These are phyloP conservation scores for Matsumurasca onukii DNA, from an alignment of 1,140 invertebrate species.

Conservation along the genomic window DNA sequence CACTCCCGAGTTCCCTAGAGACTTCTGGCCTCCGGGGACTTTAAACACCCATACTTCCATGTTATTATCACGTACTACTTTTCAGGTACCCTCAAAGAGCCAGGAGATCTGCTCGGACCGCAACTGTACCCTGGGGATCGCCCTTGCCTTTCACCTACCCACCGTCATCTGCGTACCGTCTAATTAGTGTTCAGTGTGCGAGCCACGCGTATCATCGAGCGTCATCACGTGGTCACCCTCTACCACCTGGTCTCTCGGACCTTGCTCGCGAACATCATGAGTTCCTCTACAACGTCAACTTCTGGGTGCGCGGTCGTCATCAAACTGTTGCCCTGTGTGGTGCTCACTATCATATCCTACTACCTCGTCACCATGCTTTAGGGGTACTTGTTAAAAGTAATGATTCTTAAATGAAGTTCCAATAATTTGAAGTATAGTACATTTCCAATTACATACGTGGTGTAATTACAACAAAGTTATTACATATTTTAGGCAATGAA, in stretches of 20 bases:
- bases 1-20: no score
- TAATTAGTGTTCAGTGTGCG: constrained; percentile 68
- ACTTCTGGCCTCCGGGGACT: no score
- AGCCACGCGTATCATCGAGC: constrained; percentile 47
- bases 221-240: constrained; percentile 53
- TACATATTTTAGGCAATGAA: no score
- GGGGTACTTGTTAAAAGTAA: no score
- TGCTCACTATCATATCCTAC: constrained; percentile 77
- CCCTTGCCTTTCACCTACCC: constrained; percentile 69
- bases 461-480: no score
- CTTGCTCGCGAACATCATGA: constrained; percentile 58
- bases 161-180: constrained; percentile 77
- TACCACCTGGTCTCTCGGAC: constrained; percentile 64
- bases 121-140: constrained; percentile 71
- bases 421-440: no score
- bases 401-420: no score
- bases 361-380: constrained; percentile 31
- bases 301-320: constrained; percentile 83
- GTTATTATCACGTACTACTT: neutral
- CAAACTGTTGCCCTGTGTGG: constrained; percentile 80
- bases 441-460: no score
- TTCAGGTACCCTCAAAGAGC: constrained; percentile 62
- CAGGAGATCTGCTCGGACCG: constrained; percentile 63
- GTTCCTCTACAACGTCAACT: constrained; percentile 70
- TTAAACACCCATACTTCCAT: constrained; percentile 5